Evolutionary conservation across 2,113 vertebrate species (phyloP).

Genomic region (Gavia stellata): DNA sequence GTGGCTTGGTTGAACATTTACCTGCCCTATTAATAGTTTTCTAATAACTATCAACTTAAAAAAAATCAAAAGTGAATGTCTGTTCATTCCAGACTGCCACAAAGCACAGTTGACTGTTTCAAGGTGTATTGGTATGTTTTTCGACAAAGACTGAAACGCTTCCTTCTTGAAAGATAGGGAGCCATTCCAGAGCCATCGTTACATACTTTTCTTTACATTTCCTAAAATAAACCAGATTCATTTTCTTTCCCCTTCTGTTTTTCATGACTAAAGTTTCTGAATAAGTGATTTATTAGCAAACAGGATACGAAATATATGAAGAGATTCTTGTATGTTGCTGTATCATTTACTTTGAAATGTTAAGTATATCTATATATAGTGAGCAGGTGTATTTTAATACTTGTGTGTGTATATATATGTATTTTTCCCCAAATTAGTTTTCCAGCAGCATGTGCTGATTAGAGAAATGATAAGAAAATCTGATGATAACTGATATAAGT

Average conservation of each 20-base stretch:
- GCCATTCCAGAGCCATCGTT: background rate
- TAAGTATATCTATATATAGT: background rate
- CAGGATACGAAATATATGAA: background rate
- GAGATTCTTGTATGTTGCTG: background rate
- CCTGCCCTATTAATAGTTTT: background rate
- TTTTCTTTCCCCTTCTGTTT: background rate
- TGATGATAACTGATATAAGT: background rate
- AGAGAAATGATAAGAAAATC: background rate
- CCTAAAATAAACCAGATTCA: background rate
- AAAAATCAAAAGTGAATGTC: background rate
- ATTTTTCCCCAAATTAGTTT: background rate
- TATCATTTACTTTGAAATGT: background rate
- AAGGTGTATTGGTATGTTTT: background rate
- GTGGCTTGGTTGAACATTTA: background rate
- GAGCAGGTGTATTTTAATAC: slow-evolving; percentile 10
- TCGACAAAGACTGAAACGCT: background rate
- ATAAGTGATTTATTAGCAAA: background rate
- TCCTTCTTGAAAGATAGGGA: background rate
- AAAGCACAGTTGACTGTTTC: background rate
- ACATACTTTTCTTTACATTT: background rate
- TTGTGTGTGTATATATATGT: background rate
- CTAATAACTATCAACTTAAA: background rate
- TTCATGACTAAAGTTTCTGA: background rate
- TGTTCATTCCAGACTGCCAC: background rate
- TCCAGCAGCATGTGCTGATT: background rate